phyloP scores from a whole-genome alignment of 2,888 invertebrate genomes.

The Hypomecis atomaria region DNA sequence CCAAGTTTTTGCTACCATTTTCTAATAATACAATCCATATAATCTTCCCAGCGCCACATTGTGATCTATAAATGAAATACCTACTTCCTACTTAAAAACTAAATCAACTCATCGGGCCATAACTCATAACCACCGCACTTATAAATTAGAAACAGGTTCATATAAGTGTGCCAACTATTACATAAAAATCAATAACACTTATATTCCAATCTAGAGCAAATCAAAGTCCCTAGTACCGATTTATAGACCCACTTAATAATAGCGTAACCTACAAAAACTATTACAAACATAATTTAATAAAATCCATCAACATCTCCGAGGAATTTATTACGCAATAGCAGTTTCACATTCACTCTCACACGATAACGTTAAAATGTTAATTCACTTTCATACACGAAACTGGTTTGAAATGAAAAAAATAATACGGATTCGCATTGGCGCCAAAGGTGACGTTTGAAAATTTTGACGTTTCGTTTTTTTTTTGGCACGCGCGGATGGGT shows the following conservation, averaged over 20 bases:
- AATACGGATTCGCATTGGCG: conserved; percentile 48
- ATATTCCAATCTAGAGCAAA: conserved; percentile 20
- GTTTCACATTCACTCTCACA: conserved; percentile 80
- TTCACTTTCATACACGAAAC: conserved; percentile 80
- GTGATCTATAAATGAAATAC: conserved; percentile 43
- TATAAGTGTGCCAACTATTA: conserved; percentile 32
- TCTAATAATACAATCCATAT: conserved; percentile 47
- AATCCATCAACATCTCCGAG: conserved; percentile 60
- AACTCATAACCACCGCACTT: conserved; percentile 38
- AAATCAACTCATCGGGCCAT: conserved; percentile 48
- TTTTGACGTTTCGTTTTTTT: conserved; percentile 56
- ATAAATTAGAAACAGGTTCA: neutral
- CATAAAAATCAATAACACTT: conserved; percentile 30
- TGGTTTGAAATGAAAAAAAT: conserved; percentile 55
- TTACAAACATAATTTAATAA: conserved; percentile 50
- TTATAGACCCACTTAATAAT: conserved; percentile 39
- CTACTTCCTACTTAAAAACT: conserved; percentile 56
- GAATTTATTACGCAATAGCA: conserved; percentile 71
- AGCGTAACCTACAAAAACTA: conserved; percentile 44
- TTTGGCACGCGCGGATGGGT: conserved; percentile 43
- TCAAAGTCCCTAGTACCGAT: conserved; percentile 35
- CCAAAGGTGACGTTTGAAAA: conserved; percentile 45
- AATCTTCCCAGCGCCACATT: conserved; percentile 45
- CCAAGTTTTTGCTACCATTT: conserved; percentile 65
- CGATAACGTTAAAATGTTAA: conserved; percentile 68